These are phyloP conservation scores for Eublepharis macularius DNA, from an alignment of 2,113 vertebrate species.

Conservation along the genomic window DNA sequence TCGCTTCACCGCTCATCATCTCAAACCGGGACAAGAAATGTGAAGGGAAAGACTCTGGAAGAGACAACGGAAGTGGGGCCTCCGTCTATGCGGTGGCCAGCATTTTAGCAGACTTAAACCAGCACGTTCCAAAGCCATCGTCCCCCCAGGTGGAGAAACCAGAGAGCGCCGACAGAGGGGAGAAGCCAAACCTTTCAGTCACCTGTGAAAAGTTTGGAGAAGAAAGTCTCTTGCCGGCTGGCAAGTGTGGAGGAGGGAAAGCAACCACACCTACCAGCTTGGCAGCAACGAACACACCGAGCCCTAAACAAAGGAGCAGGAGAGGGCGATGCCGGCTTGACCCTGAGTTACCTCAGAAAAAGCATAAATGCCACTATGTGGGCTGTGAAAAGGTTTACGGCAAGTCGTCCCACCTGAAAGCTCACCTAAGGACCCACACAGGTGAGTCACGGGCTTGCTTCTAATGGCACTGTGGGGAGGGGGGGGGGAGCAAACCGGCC, in stretches of 20 bases:
- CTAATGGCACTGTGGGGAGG: conserved; percentile 60
- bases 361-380: conserved; percentile 98
- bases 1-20: conserved; percentile 60
- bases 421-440: conserved; percentile 99
- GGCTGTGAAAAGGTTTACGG: conserved; percentile 99
- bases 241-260: conserved; percentile 78
- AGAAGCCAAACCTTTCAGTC: conserved; percentile 70
- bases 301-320: conserved; percentile 94
- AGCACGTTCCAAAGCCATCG: conserved; percentile 83
- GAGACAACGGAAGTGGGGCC: conserved; percentile 81
- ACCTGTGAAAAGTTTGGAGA: conserved; percentile 54
- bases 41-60: conserved; percentile 76
- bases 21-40: conserved; percentile 78
- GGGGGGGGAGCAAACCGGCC: conserved; percentile 17
- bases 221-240: conserved; percentile 58
- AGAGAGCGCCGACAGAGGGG: conserved; percentile 74
- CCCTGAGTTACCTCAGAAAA: conserved; percentile 92
- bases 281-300: conserved; percentile 77
- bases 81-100: conserved; percentile 92
- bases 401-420: conserved; percentile 99
- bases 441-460: conserved; percentile 85
- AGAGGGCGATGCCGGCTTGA: conserved; percentile 85
- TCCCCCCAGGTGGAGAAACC: conserved; percentile 77
- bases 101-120: conserved; percentile 96
- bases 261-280: conserved; percentile 88